Evolutionary conservation across 2,797 vertebrate genomes (phyloP).

Genomic region (Falco biarmicus): DNA sequence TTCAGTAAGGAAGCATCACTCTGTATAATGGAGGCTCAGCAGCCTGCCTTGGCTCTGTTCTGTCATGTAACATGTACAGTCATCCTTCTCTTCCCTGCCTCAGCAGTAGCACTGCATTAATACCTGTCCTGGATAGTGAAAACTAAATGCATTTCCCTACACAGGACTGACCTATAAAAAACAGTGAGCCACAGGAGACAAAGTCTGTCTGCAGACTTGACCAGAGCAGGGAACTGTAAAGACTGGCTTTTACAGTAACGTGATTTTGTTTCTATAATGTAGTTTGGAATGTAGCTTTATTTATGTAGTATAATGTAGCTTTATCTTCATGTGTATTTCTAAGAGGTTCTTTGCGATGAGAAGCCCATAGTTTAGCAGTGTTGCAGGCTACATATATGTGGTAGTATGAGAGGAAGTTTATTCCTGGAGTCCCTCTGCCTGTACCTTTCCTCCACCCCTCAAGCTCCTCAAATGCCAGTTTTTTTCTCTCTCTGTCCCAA

Average conservation of each 20-base stretch:
- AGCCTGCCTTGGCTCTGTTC: neutral
- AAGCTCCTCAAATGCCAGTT: neutral
- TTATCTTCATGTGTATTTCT: neutral
- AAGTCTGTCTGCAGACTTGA: neutral
- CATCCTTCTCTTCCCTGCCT: neutral
- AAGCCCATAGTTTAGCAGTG: neutral
- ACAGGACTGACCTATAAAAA: neutral
- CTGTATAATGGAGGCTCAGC: rapidly evolving
- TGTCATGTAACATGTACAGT: neutral
- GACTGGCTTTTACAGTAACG: rapidly evolving
- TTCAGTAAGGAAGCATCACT: neutral
- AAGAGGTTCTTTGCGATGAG: neutral
- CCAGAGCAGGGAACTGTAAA: neutral
- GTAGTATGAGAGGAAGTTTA: neutral
- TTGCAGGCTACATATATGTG: neutral
- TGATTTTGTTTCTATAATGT: neutral
- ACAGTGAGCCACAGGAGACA: rapidly evolving
- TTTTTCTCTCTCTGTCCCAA: neutral
- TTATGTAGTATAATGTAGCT: neutral
- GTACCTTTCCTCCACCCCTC: neutral
- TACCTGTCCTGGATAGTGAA: neutral
- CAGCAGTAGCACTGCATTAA: neutral
- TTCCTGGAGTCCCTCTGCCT: neutral
- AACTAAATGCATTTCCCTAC: neutral
- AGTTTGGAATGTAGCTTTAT: neutral